Evolutionary conservation across 2,797 vertebrate species (phyloP), one percentile per base, ranked within the genome.

Genomic region (Tragelaphus oryx): DNA sequence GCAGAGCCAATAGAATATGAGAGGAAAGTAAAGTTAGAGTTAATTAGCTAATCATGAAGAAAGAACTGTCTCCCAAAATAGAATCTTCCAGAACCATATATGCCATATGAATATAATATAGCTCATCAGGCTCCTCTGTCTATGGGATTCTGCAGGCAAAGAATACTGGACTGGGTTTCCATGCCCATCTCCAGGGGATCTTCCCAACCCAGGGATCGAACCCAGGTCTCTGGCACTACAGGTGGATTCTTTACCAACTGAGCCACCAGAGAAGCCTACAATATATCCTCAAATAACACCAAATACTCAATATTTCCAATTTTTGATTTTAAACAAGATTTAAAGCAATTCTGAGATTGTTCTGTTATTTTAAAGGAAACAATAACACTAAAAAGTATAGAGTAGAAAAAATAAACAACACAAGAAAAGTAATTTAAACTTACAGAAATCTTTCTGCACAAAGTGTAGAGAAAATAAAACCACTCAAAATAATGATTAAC

Each of bases 301-400:
- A 82, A 94, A 33, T 78, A 68, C 5, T 68, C 33, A 87, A 4
- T 41, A 33, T 89, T 95, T 71, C 30, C 46, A 86, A 68, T 48
- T 81, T 3, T 86, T 50, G 54, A 71, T 50, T 89, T 68, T 89
- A 86, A 94, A 59, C 41, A 81, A 68, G 75, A 95, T 85, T 93
- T 84, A 84, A 91, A 85, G 9, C 6, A 88, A 88, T 44, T 3
- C 4, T 68, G 18, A 57, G 59, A 9, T 54, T 75, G 13, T 84
- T 74, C 54, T 68, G 2, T 81, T 76, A 76, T 59, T 80, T 89
- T 93, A 85, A 91, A 55, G 41, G 41, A 88, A 78, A 79, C 8
- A 89, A 33, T 89, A 55, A 50, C 17, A 93, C 57, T 71, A 87
- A 93, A 78, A 84, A 4, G 4, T 59, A 75, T 28, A 88, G 24